phyloP scores from a whole-genome alignment of 2,797 vertebrate genomes.

The Callimico goeldii region DNA sequence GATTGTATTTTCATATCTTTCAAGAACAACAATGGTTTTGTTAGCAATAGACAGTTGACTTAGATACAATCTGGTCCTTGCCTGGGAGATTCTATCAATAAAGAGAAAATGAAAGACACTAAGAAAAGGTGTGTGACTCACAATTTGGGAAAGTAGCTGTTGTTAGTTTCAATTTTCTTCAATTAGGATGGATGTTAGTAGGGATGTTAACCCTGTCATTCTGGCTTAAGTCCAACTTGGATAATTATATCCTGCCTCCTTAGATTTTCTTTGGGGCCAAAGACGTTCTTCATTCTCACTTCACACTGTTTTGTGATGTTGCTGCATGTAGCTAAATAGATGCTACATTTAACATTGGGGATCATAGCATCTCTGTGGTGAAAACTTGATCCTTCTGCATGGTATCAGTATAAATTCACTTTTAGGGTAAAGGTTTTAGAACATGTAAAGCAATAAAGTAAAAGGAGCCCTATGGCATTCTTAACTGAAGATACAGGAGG shows the following conservation, averaged over 20 bases:
- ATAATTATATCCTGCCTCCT: slow-evolving; percentile 69
- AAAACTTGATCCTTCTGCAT: slow-evolving; percentile 36
- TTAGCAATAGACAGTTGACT: neutral
- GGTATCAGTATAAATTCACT: slow-evolving; percentile 23
- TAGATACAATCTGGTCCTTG: slow-evolving; percentile 55
- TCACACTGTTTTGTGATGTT: slow-evolving; percentile 26
- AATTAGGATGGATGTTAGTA: slow-evolving; percentile 73
- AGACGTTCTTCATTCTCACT: slow-evolving; percentile 49
- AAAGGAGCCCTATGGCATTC: slow-evolving; percentile 41
- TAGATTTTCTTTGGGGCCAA: slow-evolving; percentile 65
- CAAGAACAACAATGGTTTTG: slow-evolving; percentile 36
- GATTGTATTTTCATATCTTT: slow-evolving; percentile 29
- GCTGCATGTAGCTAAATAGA: neutral
- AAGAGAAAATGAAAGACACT: slow-evolving; percentile 67
- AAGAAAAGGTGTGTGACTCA: slow-evolving; percentile 58
- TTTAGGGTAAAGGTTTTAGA: slow-evolving; percentile 57
- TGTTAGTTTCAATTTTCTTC: slow-evolving; percentile 79
- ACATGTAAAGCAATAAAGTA: slow-evolving; percentile 53
- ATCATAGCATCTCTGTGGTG: neutral
- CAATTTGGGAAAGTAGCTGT: slow-evolving; percentile 69
- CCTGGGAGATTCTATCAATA: slow-evolving; percentile 46
- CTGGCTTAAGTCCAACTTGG: slow-evolving; percentile 66
- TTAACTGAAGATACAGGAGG: slow-evolving; percentile 19
- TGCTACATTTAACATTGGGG: neutral
- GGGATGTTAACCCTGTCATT: slow-evolving; percentile 69